A percentile compares a stretch with the other conserved stretches of the same genome.
Conservation (phyloP, 2,888 invertebrate species). For the Bembecia ichneumoniformis region DNA sequence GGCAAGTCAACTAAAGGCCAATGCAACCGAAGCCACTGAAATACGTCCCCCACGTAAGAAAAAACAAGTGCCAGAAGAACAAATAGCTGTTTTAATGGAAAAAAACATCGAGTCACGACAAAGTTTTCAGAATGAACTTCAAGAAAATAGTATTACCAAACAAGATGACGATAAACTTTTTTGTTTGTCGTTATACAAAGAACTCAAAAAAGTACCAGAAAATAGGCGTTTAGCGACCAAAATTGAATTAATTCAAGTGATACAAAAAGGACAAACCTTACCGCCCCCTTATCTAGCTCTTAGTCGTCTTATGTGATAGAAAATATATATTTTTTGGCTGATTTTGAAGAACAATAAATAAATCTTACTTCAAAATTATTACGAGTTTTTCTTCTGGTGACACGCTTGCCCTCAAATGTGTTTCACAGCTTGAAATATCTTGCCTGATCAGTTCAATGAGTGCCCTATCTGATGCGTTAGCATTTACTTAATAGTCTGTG, state of each 20-base stretch:
- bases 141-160: slow-evolving; percentile 16
- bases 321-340: too few species aligned
- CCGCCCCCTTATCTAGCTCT: slow-evolving; percentile 4
- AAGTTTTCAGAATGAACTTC: slow-evolving; percentile 14
- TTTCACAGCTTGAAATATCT: too few species aligned
- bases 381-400: too few species aligned
- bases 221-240: slow-evolving; percentile 19
- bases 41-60: slow-evolving; percentile 14
- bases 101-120: slow-evolving; percentile 11
- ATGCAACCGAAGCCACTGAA: neutral
- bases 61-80: slow-evolving; percentile 18
- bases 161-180: slow-evolving; percentile 24
- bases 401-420: too few species aligned
- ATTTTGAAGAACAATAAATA: too few species aligned
- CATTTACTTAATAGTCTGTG: too few species aligned
- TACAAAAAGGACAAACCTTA: slow-evolving; percentile 18
- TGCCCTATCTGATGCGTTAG: too few species aligned
- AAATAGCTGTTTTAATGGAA: slow-evolving; percentile 18
- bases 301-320: too few species aligned
- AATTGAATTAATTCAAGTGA: slow-evolving; percentile 22
- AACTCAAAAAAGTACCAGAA: slow-evolving; percentile 22
- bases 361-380: too few species aligned
- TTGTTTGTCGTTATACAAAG: slow-evolving; percentile 22
- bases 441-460: too few species aligned
- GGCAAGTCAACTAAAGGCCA: neutral